phyloP scores from a whole-genome alignment of 2,113 vertebrate genomes.

The Neomonachus schauinslandi region DNA sequence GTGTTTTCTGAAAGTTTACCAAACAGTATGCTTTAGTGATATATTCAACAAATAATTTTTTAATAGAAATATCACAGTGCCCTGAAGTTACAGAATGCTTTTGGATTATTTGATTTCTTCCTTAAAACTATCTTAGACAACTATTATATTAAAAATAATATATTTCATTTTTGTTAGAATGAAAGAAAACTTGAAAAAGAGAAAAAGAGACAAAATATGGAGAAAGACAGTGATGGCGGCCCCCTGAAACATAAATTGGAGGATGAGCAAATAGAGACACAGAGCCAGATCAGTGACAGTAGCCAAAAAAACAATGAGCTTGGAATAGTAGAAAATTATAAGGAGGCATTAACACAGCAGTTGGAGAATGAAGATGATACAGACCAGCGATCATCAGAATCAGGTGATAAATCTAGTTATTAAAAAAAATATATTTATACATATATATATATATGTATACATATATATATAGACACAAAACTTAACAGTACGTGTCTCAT shows the following conservation, averaged over 20 bases:
- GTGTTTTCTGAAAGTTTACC: constrained; percentile 25
- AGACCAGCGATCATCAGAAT: constrained; percentile 86
- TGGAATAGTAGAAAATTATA: constrained; percentile 75
- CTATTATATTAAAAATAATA: neutral
- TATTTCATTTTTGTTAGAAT: constrained; percentile 85
- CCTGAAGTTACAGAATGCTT: neutral
- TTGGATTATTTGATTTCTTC: constrained; percentile 41
- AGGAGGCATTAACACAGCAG: constrained; percentile 81
- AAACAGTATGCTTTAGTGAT: constrained; percentile 34
- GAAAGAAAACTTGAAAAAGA: constrained; percentile 90
- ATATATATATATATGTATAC: neutral
- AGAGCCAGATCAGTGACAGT: constrained; percentile 71
- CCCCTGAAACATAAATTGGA: constrained; percentile 64
- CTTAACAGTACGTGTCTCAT: neutral
- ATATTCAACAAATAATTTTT: constrained; percentile 23
- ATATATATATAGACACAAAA: neutral
- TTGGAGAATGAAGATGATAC: constrained; percentile 86
- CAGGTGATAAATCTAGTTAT: constrained; percentile 83
- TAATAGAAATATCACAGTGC: neutral
- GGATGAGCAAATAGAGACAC: constrained; percentile 74
- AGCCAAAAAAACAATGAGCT: constrained; percentile 74
- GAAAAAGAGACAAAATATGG: constrained; percentile 84
- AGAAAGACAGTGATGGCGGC: constrained; percentile 66
- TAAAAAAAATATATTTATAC: neutral
- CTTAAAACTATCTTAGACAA: constrained; percentile 21